Percentiles rank a stretch among this genome's conserved stretches.
Evolutionary conservation across 2,888 invertebrate genomes (phyloP).

Genomic region (Gisinianus flammeolus): DNA sequence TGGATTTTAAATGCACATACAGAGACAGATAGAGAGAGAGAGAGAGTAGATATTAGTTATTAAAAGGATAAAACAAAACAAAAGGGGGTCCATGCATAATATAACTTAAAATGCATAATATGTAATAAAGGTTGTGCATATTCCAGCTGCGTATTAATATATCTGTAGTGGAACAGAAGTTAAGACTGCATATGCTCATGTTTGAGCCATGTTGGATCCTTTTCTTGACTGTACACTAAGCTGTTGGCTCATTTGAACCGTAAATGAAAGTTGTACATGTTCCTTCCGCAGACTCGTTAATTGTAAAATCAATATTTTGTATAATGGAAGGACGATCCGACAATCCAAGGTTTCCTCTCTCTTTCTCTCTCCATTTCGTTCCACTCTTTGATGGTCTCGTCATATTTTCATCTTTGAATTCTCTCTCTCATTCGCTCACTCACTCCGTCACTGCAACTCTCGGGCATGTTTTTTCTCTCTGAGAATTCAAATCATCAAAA

Average conservation of each 20-base stretch:
- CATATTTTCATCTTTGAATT: conserved; percentile 8
- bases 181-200: neutral
- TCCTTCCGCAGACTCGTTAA: conserved; percentile 48
- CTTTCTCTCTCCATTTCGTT: no score
- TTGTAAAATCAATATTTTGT: conserved; percentile 54
- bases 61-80: neutral
- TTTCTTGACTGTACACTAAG: neutral
- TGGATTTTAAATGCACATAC: no score
- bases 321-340: neutral
- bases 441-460: neutral
- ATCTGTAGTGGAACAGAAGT: no score
- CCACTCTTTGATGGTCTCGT: conserved; percentile 6
- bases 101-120: neutral
- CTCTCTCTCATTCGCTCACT: no score
- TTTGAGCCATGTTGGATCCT: neutral
- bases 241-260: conserved; percentile 26
- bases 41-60: neutral
- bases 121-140: neutral
- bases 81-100: neutral
- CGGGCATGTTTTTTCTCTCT: neutral
- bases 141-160: neutral
- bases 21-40: no score
- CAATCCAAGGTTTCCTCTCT: neutral
- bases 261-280: conserved; percentile 38
- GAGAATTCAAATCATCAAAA: neutral